Conservation (phyloP, 2,113 vertebrate genomes). For the Clarias macrocephalus region DNA sequence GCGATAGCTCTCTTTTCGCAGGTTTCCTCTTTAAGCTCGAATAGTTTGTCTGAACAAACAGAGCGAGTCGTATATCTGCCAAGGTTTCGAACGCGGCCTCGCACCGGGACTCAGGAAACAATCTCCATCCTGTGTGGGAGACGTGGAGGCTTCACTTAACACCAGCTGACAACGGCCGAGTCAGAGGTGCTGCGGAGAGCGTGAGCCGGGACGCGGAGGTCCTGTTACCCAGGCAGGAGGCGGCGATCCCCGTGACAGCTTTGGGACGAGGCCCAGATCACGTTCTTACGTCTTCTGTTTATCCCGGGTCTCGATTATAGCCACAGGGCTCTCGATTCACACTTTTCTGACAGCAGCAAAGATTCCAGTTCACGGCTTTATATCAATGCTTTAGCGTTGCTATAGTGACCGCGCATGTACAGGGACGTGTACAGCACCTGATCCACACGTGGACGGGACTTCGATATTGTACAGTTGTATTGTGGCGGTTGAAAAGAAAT, state of each 20-base stretch:
- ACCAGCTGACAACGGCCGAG: constrained; percentile 4
- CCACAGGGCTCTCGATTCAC: neutral
- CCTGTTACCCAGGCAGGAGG: constrained; percentile 18
- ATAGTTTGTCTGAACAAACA: constrained; percentile 70
- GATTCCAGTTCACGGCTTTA: neutral
- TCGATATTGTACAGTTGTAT: too few relatives aligned
- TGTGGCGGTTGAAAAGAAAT: neutral
- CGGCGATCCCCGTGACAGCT: constrained; percentile 15
- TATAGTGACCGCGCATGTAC: neutral
- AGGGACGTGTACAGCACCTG: neutral
- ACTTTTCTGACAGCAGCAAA: neutral
- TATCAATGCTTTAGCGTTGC: neutral
- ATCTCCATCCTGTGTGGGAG: constrained; percentile 54
- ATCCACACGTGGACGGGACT: too few relatives aligned
- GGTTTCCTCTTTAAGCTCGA: constrained; percentile 64
- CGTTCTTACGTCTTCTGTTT: constrained; percentile 1
- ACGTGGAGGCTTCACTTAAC: constrained; percentile 35
- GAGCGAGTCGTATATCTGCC: constrained; percentile 64
- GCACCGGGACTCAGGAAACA: constrained; percentile 62
- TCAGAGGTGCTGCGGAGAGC: constrained; percentile 6
- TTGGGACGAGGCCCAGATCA: constrained; percentile 19
- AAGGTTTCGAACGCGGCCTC: constrained; percentile 55
- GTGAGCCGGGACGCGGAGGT: constrained; percentile 14
- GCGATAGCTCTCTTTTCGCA: constrained; percentile 64
- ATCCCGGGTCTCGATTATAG: neutral